Base-by-base conservation (phyloP, 2,797 vertebrate genomes). In the Halcyon smyrnensis region DNA sequence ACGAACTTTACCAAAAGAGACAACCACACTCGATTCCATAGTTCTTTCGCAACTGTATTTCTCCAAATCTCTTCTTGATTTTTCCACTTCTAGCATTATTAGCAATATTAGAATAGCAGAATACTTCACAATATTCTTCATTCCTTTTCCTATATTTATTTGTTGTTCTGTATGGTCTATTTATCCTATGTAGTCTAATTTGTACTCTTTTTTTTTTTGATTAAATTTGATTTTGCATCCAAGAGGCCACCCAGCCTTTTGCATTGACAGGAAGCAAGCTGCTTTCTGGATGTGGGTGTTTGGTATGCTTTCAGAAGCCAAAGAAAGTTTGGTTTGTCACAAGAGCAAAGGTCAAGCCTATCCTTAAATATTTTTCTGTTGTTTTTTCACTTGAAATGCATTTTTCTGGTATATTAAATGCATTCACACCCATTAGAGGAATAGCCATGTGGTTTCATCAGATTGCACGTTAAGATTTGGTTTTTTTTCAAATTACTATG, bases 181-280 rank as follows among this genome's bases (percentile, higher is more conserved):
- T 68, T 87, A 79, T 8, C 11, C 39, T 30, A 53, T 36, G 12
- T 27, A 84, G 48, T 30, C 37, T 77, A 77, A 95, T 77, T 46
- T 59, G 4, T 24, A 8, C 8, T 94, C n/a, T 59, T 28, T 30
- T 28, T 39, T 50, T 51, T 53, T 53, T 84, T 78, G 39, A 83
- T 81, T 75, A 79, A 53, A 78, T 65, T 89, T 89, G 50, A 68
- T 86, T 95, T 45, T 84, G 45, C 70, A 71, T 77, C 41, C 50
- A 65, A 64, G 43, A 80, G 86, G 93, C 86, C 94, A 95, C 80
- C 64, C 77, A 95, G 62, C 10, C 36, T 85, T 92, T 36, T 37
- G 7, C 39, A 57, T 0, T 37, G 64, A 86, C 36, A 92, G 80
- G 45, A 95, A 95, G 60, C 16, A 90, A 89, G 50, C 17, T 71